Evolutionary conservation across 2,113 vertebrate genomes (phyloP).

Genomic region (Sorex araneus): DNA sequence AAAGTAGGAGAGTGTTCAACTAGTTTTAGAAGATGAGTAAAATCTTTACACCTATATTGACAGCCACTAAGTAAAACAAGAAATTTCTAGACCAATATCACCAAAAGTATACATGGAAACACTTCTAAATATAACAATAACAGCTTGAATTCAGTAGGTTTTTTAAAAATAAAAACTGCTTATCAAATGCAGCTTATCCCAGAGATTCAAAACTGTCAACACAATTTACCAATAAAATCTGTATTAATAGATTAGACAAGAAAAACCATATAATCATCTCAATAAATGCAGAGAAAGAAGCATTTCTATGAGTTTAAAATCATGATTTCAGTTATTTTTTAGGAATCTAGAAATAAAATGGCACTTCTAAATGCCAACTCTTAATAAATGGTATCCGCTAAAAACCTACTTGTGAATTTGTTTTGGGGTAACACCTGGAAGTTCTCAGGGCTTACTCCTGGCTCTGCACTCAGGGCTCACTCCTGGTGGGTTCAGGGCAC

Average conservation of each 20-base stretch:
- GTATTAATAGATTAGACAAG: slow-evolving; percentile 26
- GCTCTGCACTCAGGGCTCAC: too few species aligned
- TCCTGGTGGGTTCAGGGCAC: too few species aligned
- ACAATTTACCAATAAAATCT: slow-evolving; percentile 57
- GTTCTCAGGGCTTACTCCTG: too few species aligned
- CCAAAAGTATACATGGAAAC: neutral
- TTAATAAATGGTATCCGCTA: neutral
- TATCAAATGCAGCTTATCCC: slow-evolving; percentile 3
- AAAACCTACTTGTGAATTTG: neutral
- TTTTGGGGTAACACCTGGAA: too few species aligned
- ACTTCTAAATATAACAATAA: slow-evolving; percentile 52
- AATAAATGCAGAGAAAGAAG: slow-evolving; percentile 1
- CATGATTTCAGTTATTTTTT: neutral
- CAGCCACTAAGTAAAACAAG: neutral
- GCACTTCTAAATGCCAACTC: slow-evolving; percentile 5
- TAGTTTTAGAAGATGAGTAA: slow-evolving; percentile 16
- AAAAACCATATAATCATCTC: slow-evolving; percentile 45
- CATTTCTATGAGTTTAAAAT: slow-evolving; percentile 23
- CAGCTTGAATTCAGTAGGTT: neutral
- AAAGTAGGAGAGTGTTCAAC: neutral
- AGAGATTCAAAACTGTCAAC: slow-evolving; percentile 52
- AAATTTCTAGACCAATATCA: slow-evolving; percentile 50
- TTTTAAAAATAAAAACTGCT: slow-evolving; percentile 38
- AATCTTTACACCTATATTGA: slow-evolving; percentile 3
- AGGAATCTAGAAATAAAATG: slow-evolving; percentile 39